Evolutionary conservation across 2,888 invertebrate genomes (phyloP).

Genomic region (Lysandra bellargus): DNA sequence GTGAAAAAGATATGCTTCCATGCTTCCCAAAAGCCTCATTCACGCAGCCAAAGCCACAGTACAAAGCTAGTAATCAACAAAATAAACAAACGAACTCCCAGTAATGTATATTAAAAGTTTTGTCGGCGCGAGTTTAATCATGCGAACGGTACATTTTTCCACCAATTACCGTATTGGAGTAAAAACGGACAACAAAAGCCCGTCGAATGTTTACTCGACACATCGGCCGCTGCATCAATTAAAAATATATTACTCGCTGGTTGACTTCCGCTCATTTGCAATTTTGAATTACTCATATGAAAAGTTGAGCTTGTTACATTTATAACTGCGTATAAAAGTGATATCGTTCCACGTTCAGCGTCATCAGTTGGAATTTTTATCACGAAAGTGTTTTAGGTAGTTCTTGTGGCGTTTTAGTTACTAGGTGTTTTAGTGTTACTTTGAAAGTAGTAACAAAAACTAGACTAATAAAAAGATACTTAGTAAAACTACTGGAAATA

Average conservation of each 20-base stretch:
- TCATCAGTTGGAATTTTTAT: too few species aligned
- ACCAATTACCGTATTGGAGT: slow-evolving; percentile 72
- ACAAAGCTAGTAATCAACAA: background rate
- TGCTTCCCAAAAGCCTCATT: too few species aligned
- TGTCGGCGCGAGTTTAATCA: slow-evolving; percentile 60
- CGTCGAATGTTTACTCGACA: slow-evolving; percentile 74
- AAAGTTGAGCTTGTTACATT: slow-evolving; percentile 24
- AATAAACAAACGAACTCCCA: background rate
- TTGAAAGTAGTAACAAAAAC: too few species aligned
- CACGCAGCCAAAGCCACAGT: background rate
- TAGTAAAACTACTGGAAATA: background rate
- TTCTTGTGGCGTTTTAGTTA: too few species aligned
- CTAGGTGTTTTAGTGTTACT: too few species aligned
- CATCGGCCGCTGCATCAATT: slow-evolving; percentile 71
- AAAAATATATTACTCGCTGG: slow-evolving; percentile 72
- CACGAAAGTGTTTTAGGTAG: too few species aligned
- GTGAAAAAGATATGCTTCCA: too few species aligned
- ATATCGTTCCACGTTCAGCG: background rate
- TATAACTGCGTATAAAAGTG: slow-evolving; percentile 9
- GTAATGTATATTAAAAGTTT: slow-evolving; percentile 26
- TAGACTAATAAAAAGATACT: background rate
- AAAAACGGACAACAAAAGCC: slow-evolving; percentile 69
- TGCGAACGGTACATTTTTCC: slow-evolving; percentile 72
- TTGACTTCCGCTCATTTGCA: slow-evolving; percentile 58
- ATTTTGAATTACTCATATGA: slow-evolving; percentile 41